Base-by-base conservation (phyloP, 2,113 vertebrate species). In the Corapipo altera region DNA sequence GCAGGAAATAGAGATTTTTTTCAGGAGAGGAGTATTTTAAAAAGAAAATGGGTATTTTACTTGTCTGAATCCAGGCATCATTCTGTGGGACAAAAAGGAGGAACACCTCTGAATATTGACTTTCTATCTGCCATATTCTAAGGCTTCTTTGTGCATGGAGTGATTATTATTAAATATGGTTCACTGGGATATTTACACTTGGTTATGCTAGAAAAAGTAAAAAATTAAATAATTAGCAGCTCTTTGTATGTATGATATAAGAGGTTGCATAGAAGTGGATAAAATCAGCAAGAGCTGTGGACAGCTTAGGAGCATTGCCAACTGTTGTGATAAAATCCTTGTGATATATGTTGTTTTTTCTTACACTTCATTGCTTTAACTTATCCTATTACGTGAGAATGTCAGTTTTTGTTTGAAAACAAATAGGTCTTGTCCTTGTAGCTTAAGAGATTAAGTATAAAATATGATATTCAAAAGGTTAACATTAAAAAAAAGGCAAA, bases 1-100 rank as follows among this genome's bases (percentile, higher is more conserved):
- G 83, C 93, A 92, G 79, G 72, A 96, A 96, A 92, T 59, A 5
- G 33, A 55, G 79, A 89, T 81, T 96, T 96, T 95, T 72, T 86
- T 44, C 76, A 27, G 22, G 48, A 72, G 20, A 74, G 49, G 39
- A 91, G 54, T 49, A 89, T 93, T 73, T 91, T 65, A 11, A 52
- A 94, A 91, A 94, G 61, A 82, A 89, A 93, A 91, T 52, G 33
- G 11, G 8, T 82, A 78, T 85, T 82, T 94, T 85, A 67, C 57
- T 33, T 20, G 9, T 59, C 54, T 0, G 1, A 94, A 91, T 57
- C 65, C 48, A 85, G 75, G 11, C 51, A 35, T 71, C 46, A 35
- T 73, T 88, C 72, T 65, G 23, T 69, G 76, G 30, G 35, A 57
- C 43, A 59, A 77, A 89, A 86, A 77, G 24, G 15, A 82, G 39